Conservation (phyloP, 2,888 invertebrate genomes). For the Drosophila vallismaia region DNA sequence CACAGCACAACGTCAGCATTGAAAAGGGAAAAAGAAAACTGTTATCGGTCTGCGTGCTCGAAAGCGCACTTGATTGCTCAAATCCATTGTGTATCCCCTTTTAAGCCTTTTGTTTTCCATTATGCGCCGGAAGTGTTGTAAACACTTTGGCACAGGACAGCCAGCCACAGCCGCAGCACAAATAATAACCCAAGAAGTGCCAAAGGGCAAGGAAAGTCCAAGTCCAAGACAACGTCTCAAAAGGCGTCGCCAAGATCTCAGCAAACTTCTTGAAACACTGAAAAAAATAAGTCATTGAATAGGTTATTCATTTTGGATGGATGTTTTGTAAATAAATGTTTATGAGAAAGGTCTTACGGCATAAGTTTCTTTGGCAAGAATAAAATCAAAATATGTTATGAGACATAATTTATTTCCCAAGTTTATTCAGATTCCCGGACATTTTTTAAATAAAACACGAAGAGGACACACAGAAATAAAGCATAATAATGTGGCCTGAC, state of each 20-base stretch:
- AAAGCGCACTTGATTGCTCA: slow-evolving; percentile 77
- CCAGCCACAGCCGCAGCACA: slow-evolving; percentile 37
- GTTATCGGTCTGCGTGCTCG: slow-evolving; percentile 71
- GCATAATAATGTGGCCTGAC: slow-evolving; percentile 74
- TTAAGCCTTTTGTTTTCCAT: slow-evolving; percentile 79
- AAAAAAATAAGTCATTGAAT: background rate
- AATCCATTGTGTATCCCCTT: slow-evolving; percentile 79
- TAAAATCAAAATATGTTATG: too few relatives aligned
- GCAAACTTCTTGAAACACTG: slow-evolving; percentile 10
- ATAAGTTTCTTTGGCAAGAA: too few relatives aligned
- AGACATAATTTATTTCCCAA: background rate
- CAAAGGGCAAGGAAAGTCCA: slow-evolving; percentile 35
- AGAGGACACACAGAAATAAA: slow-evolving; percentile 66
- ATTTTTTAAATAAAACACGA: slow-evolving; percentile 56
- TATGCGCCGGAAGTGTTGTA: slow-evolving; percentile 77
- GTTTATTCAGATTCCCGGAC: slow-evolving; percentile 62
- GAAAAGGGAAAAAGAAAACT: slow-evolving; percentile 48
- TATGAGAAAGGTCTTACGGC: too few relatives aligned
- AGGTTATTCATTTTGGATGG: too few relatives aligned
- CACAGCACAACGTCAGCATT: background rate
- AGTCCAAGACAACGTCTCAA: slow-evolving; percentile 52
- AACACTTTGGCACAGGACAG: slow-evolving; percentile 59
- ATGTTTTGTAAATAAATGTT: too few relatives aligned
- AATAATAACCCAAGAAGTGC: slow-evolving; percentile 43
- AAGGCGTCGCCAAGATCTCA: slow-evolving; percentile 37